Conservation (phyloP, 2,113 vertebrate species). For the Tachysurus fulvidraco region DNA sequence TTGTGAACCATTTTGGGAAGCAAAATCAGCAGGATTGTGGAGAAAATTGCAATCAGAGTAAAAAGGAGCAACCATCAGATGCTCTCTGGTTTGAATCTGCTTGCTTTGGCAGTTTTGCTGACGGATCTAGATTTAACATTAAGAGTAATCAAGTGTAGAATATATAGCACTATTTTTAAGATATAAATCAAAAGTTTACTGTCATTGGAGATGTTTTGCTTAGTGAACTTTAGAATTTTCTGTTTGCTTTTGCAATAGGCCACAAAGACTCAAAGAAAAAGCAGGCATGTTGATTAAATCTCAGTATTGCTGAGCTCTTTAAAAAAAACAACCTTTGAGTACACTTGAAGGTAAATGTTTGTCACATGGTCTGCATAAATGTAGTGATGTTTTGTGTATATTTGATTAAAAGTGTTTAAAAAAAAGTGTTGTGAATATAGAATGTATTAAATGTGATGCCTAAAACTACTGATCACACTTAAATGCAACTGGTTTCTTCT, state of each 20-base stretch:
- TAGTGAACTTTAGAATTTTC: not conserved
- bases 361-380: not conserved
- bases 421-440: no score
- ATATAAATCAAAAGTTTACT: not conserved
- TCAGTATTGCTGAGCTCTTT: not conserved
- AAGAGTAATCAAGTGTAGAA: not conserved
- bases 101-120: not conserved
- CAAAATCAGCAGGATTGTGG: conserved; percentile 1
- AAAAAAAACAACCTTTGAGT: not conserved
- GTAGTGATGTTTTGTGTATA: not conserved
- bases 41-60: not conserved
- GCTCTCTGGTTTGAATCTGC: conserved; percentile 31
- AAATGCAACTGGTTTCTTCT: conserved; percentile 37
- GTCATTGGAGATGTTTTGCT: not conserved
- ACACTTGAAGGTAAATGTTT: not conserved
- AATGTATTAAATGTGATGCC: not conserved
- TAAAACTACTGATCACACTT: not conserved
- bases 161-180: not conserved
- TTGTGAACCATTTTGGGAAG: not conserved
- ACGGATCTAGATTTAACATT: not conserved
- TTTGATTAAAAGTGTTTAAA: not conserved
- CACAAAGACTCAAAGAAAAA: not conserved
- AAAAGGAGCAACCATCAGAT: not conserved
- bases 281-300: not conserved
- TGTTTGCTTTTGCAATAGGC: conserved; percentile 4